phyloP scores from a whole-genome alignment of 2,113 vertebrate genomes.

The Motacilla tschutschensis region DNA sequence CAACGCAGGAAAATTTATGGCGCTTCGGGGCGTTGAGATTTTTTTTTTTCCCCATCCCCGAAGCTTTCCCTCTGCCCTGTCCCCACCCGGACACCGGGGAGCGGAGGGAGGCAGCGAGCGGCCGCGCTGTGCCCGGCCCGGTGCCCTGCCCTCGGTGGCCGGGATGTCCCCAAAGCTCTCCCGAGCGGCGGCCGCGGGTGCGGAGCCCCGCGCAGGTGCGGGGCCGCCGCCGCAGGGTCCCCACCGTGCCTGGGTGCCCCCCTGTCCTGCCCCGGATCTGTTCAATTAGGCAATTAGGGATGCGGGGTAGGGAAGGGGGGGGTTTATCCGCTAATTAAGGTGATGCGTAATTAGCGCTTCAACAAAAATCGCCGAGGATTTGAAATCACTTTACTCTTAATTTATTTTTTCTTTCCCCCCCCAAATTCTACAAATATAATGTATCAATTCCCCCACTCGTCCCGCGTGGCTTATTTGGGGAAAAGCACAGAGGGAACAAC shows the following conservation, averaged over 20 bases:
- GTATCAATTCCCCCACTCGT: background rate
- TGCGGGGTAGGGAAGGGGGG: background rate
- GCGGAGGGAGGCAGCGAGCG: background rate
- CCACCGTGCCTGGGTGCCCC: background rate
- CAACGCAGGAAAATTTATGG: background rate
- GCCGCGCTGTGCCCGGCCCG: background rate
- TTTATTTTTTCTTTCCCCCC: background rate
- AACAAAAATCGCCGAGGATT: conserved; percentile 72
- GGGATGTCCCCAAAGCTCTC: background rate
- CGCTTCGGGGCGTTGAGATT: background rate
- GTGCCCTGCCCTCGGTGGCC: background rate
- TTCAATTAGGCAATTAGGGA: conserved; percentile 77
- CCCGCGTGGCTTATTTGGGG: background rate
- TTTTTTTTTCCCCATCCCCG: background rate
- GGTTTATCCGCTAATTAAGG: conserved; percentile 70
- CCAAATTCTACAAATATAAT: background rate
- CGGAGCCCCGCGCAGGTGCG: background rate
- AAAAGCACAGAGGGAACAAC: background rate
- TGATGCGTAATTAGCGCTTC: conserved; percentile 74
- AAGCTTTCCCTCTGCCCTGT: background rate
- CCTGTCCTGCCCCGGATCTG: conserved; percentile 49
- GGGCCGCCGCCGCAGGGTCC: background rate
- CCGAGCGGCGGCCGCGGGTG: background rate
- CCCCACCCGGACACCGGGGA: background rate
- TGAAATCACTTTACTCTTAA: conserved; percentile 32